phyloP scores from a whole-genome alignment of 2,888 invertebrate species.

The Drosophila neotestacea region DNA sequence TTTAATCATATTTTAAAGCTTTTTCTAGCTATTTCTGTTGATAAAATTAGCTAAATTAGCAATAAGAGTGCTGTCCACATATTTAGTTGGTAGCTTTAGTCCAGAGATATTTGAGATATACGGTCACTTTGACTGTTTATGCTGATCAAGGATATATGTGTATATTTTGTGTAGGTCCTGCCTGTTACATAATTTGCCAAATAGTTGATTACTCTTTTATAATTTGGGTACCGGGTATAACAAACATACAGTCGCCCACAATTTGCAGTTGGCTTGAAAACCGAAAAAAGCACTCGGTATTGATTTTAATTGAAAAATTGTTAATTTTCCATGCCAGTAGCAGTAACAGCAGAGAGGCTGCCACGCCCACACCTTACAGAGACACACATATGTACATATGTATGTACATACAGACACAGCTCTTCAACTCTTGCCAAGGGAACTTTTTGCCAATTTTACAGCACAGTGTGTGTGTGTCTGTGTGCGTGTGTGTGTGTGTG shows the following conservation, averaged over 20 bases:
- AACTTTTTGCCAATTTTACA: constrained; percentile 65
- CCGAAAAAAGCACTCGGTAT: constrained; percentile 75
- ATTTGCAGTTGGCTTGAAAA: constrained; percentile 42
- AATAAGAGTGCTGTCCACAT: too few relatives aligned
- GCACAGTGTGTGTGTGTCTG: constrained; percentile 16
- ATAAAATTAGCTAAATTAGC: too few relatives aligned
- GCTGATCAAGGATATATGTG: too few relatives aligned
- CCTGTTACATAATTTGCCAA: too few relatives aligned
- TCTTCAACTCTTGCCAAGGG: constrained; percentile 59
- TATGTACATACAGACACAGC: constrained; percentile 25
- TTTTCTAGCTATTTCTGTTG: too few relatives aligned
- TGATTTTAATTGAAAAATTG: constrained; percentile 86
- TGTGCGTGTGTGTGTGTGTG: constrained; percentile 10
- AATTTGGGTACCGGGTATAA: too few relatives aligned
- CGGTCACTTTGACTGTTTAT: too few relatives aligned
- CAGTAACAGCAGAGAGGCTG: constrained; percentile 48
- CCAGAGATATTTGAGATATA: too few relatives aligned
- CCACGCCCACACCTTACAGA: constrained; percentile 46
- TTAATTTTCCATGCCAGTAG: constrained; percentile 84
- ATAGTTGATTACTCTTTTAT: too few relatives aligned
- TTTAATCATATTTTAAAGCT: too few relatives aligned
- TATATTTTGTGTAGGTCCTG: too few relatives aligned
- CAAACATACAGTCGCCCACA: constrained; percentile 23
- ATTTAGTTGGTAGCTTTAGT: too few relatives aligned
- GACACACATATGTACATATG: constrained; percentile 12